These are phyloP conservation scores for Procambarus virginalis DNA, from an alignment of 1,140 invertebrate species.

Conservation along the genomic window DNA sequence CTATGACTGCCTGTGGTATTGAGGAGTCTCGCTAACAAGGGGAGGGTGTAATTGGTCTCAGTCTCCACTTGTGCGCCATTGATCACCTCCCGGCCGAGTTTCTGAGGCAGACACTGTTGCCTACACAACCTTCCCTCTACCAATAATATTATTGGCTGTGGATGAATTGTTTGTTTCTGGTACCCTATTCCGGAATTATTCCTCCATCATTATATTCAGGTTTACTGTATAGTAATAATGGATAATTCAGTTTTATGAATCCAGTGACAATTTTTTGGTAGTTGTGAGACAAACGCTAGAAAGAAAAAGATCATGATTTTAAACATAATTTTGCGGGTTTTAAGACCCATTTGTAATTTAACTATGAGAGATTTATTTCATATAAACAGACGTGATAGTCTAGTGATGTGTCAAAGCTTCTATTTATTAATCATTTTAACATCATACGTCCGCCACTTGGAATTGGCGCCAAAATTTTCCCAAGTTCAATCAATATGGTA, in stretches of 20 bases:
- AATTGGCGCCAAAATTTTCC: slow-evolving; percentile 52
- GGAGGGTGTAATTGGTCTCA: neutral
- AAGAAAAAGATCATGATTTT: neutral
- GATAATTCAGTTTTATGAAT: neutral
- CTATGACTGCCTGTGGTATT: neutral
- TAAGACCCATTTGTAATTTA: neutral
- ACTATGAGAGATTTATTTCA: neutral
- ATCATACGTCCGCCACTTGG: slow-evolving; percentile 30
- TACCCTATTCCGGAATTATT: too few relatives aligned
- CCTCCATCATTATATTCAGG: neutral
- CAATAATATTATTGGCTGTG: neutral
- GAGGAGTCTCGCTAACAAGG: neutral
- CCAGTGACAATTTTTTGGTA: neutral
- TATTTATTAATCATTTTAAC: neutral
- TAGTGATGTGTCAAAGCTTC: neutral
- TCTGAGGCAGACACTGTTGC: neutral
- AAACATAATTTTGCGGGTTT: neutral
- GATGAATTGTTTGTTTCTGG: neutral
- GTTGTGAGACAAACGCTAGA: neutral
- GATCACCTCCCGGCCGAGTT: neutral
- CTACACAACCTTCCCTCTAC: neutral
- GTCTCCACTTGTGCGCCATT: neutral
- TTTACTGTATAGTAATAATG: neutral
- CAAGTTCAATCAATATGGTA: slow-evolving; percentile 50
- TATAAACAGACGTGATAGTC: neutral